Evolutionary conservation across 1,140 invertebrate species (phyloP).

Genomic region (Drosophila bipectinata): DNA sequence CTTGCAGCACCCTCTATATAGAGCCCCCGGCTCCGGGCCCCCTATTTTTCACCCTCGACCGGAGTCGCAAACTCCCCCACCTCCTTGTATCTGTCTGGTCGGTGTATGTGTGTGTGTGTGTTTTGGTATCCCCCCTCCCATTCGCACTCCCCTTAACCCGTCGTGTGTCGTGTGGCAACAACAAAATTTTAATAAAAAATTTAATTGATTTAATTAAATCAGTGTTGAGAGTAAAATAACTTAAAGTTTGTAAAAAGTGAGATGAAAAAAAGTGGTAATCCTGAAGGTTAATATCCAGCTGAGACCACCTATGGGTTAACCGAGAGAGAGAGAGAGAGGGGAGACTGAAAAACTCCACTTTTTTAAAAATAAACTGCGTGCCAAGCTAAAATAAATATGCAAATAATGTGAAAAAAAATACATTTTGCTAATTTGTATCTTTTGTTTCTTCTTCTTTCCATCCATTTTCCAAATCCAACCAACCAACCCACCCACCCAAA

Average conservation of each 20-base stretch:
- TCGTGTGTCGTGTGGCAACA: neutral
- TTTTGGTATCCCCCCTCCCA: conserved; percentile 37
- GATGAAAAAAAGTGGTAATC: no score
- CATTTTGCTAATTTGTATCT: conserved; percentile 59
- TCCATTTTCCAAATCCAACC: neutral
- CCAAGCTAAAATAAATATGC: conserved; percentile 21
- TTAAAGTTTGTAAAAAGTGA: neutral
- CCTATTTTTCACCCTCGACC: neutral
- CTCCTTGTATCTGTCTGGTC: conserved; percentile 3
- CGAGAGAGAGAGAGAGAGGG: conserved; percentile 23
- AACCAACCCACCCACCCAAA: conserved; percentile 8
- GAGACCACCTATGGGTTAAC: neutral
- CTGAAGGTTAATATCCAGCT: neutral
- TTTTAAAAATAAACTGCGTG: conserved; percentile 26
- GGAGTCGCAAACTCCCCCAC: neutral
- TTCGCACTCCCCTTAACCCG: conserved; percentile 13
- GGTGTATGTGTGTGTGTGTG: conserved; percentile 24
- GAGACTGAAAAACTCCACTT: conserved; percentile 54
- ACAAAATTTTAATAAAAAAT: neutral
- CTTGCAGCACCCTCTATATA: neutral
- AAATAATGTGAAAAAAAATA: conserved; percentile 33
- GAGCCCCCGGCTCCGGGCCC: neutral
- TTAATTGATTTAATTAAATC: neutral
- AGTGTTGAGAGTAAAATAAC: neutral
- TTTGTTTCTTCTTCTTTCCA: conserved; percentile 17